These are phyloP conservation scores for Aphelinus atriplicis DNA, from an alignment of 1,140 invertebrate species.

Conservation along the genomic window DNA sequence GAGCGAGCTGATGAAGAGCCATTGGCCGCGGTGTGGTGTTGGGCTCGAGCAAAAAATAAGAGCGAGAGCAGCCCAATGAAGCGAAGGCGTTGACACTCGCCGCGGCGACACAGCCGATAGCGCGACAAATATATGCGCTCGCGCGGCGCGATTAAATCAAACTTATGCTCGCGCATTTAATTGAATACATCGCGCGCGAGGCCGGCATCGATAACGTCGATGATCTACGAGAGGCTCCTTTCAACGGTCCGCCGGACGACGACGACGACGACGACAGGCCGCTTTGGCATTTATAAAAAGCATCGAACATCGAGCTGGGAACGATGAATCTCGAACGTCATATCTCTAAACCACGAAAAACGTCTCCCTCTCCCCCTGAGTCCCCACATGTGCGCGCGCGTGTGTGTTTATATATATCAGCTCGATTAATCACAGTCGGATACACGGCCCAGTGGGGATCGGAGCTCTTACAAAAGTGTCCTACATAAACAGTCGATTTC, in stretches of 20 bases:
- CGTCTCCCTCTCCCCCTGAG: not conserved
- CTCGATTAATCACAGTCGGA: constrained; percentile 36
- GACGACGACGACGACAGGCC: not conserved
- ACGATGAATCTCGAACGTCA: constrained; percentile 29
- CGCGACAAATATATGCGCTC: constrained; percentile 13
- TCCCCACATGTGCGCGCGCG: no score
- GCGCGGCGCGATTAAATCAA: constrained; percentile 13
- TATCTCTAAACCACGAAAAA: constrained; percentile 21
- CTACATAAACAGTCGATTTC: constrained; percentile 36
- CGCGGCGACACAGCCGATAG: constrained; percentile 1
- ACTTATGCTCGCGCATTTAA: not conserved
- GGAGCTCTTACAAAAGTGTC: constrained; percentile 35
- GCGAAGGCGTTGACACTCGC: not conserved
- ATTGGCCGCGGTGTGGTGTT: no score
- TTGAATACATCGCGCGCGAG: constrained; percentile 16
- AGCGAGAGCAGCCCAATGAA: not conserved
- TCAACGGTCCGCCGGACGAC: not conserved
- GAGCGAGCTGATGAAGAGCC: no score
- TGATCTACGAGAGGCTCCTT: not conserved
- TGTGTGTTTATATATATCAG: constrained; percentile 8
- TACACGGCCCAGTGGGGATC: constrained; percentile 1
- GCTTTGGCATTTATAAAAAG: no score
- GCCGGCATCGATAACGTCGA: no score
- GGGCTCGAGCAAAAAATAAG: no score
- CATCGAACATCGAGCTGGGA: not conserved